These are phyloP conservation scores for Mesochorus sp. DNA, from an alignment of 2,888 invertebrate genomes.

Conservation along the genomic window DNA sequence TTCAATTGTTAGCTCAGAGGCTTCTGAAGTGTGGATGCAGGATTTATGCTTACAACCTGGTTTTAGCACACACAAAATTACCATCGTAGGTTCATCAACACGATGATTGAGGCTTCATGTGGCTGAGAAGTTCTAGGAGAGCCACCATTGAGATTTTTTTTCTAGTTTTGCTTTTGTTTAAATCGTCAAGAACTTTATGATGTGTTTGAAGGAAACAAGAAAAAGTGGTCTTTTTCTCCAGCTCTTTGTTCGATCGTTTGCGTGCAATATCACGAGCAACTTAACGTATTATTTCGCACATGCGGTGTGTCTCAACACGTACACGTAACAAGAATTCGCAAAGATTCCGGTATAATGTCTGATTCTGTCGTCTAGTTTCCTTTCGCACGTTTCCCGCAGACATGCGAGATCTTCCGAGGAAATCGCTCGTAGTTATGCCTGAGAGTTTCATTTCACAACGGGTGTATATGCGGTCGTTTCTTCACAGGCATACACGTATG, in stretches of 20 bases:
- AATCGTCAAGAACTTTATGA: too few species aligned
- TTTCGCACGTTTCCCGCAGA: conserved; percentile 51
- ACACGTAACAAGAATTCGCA: conserved; percentile 10
- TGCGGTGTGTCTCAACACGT: neutral
- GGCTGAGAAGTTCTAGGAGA: too few species aligned
- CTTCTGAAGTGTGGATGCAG: too few species aligned
- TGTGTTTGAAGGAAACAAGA: too few species aligned
- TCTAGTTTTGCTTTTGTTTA: too few species aligned
- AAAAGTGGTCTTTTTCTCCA: too few species aligned
- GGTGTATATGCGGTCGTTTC: conserved; percentile 48
- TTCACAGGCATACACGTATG: neutral
- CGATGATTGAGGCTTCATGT: too few species aligned
- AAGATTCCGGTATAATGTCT: conserved; percentile 30
- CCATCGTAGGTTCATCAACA: too few species aligned
- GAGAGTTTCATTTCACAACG: conserved; percentile 52
- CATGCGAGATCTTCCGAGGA: conserved; percentile 49
- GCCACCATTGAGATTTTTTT: too few species aligned
- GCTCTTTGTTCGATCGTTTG: neutral
- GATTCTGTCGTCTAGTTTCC: conserved; percentile 46
- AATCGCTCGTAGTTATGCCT: conserved; percentile 60
- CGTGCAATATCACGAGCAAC: neutral
- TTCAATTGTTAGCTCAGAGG: too few species aligned
- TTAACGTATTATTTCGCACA: conserved; percentile 10
- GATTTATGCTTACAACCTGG: too few species aligned
- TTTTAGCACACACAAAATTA: too few species aligned